These are phyloP conservation scores for Nezara viridula DNA, from an alignment of 2,888 invertebrate genomes.

Conservation along the genomic window DNA sequence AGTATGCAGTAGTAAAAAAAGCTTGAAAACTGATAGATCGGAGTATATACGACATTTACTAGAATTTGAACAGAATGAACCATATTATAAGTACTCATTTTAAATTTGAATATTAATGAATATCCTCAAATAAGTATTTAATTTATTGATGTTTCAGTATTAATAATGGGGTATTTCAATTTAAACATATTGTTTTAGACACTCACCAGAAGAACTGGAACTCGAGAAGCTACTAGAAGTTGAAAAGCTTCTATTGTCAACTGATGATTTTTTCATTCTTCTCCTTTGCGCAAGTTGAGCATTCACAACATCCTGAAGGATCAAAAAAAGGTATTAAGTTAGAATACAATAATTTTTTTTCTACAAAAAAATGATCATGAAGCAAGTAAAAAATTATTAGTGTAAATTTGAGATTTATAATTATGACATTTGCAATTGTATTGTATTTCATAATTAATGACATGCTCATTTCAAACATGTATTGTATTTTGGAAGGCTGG, in stretches of 20 bases:
- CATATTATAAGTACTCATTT: too few species aligned
- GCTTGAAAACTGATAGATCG: too few species aligned
- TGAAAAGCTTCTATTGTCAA: conserved; percentile 70
- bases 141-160: background rate
- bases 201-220: conserved; percentile 68
- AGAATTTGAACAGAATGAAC: background rate
- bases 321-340: conserved; percentile 50
- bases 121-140: background rate
- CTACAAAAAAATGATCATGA: too few species aligned
- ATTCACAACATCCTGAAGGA: conserved; percentile 76
- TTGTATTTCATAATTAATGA: too few species aligned
- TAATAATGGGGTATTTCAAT: background rate
- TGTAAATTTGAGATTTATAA: too few species aligned
- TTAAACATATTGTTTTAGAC: background rate
- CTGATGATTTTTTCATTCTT: conserved; percentile 73
- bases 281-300: conserved; percentile 80
- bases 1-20: too few species aligned
- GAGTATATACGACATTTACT: background rate
- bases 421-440: too few species aligned
- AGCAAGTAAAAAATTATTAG: too few species aligned
- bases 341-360: too few species aligned
- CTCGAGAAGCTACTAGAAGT: conserved; percentile 70
- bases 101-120: background rate
- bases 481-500: too few species aligned
- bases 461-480: too few species aligned